Evolutionary conservation across 2,888 invertebrate genomes (phyloP), one percentile per base, ranked within the genome.

Genomic region (Seladonia tumulorum): DNA sequence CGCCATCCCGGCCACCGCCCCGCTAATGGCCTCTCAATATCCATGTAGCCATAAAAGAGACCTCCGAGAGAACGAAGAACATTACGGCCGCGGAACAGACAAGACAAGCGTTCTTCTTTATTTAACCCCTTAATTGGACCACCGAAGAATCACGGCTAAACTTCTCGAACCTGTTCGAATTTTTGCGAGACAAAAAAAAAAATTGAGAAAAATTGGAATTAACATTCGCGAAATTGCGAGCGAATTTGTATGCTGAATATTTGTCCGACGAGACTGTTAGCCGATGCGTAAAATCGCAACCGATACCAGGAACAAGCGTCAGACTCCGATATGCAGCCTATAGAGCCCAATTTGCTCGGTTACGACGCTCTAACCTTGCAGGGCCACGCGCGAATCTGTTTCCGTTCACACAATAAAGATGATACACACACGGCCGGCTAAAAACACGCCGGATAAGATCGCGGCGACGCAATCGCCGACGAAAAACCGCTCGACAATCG

Each of bases 401-500:
- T 16, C 60, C 60, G 60, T 60, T 60, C 60, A 63, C 60, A 63
- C 25, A 63, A 63, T 63, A 63, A 63, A 63, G 60, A 63, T 29
- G 25, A 63, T 63, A 63, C n/a, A n/a, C n/a, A n/a, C n/a, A n/a
- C 25, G 60, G 2, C 60, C 10, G 53, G 25, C 60, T 63, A 29
- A 63, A 57, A 39, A 39, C 2, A 63, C 14, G 25, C 16, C 16
- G 29, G 45, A 29, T 39, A 39, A 78, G 60, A 81, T 76, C 35
- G 57, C 25, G 80, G 42, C 39, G 66, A 45, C 42, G 42, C 49
- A 76, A 47, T 70, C 8, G 45, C 42, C 22, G 49, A 16, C 75
- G 68, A 70, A 80, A 63, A 63, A 63, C 8, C 49, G 39, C 63
- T 47, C 73, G 73, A 2, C 53, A 57, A 71, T 81, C 81, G 76